phyloP scores from a whole-genome alignment of 2,888 invertebrate genomes.

The Baccha elongata region DNA sequence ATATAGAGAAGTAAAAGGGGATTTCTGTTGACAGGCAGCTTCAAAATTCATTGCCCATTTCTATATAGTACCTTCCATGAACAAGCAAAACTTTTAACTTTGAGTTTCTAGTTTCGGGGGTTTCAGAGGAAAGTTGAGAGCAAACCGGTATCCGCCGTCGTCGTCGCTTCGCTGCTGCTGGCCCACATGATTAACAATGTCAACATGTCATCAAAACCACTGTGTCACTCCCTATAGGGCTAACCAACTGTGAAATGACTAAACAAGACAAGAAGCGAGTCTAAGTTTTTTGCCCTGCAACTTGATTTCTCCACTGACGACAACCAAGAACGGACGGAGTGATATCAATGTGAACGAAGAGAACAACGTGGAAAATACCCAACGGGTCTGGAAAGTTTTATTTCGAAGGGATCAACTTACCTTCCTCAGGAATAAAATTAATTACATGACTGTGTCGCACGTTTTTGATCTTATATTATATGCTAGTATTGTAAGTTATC shows the following conservation, averaged over 20 bases:
- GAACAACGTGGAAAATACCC: constrained; percentile 19
- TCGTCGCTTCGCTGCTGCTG: constrained; percentile 3
- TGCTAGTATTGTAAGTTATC: too few species aligned
- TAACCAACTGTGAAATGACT: constrained; percentile 69
- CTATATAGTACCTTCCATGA: too few species aligned
- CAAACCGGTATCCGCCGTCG: neutral
- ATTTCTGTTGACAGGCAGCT: constrained; percentile 35
- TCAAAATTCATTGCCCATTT: too few species aligned
- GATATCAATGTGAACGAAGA: constrained; percentile 56
- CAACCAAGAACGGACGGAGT: constrained; percentile 38
- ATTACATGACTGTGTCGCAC: too few species aligned
- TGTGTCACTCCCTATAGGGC: constrained; percentile 54
- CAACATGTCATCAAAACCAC: constrained; percentile 64
- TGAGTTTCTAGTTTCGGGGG: constrained; percentile 1
- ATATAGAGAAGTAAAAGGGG: constrained; percentile 6
- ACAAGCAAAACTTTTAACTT: constrained; percentile 26
- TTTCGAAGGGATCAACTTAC: constrained; percentile 30
- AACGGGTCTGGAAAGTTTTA: constrained; percentile 46
- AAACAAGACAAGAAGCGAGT: constrained; percentile 20
- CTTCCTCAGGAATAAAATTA: too few species aligned
- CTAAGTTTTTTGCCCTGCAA: neutral
- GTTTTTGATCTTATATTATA: too few species aligned
- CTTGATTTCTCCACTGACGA: constrained; percentile 20
- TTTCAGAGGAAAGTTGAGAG: constrained; percentile 31
- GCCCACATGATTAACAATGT: constrained; percentile 67